Conservation (phyloP, 2,888 invertebrate genomes). For the Yponomeuta malinellus region DNA sequence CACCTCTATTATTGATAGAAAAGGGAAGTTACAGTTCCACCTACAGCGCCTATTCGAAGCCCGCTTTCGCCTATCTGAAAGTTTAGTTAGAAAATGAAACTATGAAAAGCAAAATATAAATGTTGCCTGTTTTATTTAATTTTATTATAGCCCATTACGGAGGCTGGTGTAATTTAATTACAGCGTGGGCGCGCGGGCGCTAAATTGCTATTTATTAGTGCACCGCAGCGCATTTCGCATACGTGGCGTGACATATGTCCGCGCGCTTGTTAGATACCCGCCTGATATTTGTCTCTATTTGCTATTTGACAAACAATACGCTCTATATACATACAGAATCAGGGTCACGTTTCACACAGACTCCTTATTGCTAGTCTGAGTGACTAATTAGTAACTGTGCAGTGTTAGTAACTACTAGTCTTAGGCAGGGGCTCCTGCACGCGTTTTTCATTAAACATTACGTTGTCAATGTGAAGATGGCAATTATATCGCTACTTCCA, state of each 20-base stretch:
- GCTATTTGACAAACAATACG: neutral
- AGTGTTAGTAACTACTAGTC: too few species aligned
- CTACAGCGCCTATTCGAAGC: neutral
- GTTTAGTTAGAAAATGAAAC: neutral
- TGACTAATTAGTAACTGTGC: too few species aligned
- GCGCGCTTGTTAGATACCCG: neutral
- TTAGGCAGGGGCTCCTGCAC: too few species aligned
- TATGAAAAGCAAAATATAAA: neutral
- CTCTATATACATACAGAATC: neutral
- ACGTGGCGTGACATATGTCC: constrained; percentile 13
- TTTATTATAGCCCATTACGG: constrained; percentile 9
- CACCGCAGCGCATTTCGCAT: constrained; percentile 21
- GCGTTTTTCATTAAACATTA: too few species aligned
- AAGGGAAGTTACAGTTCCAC: neutral
- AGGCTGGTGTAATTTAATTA: constrained; percentile 24
- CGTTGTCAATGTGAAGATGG: too few species aligned
- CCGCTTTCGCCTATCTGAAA: neutral
- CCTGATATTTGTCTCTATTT: constrained; percentile 6
- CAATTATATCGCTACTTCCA: too few species aligned
- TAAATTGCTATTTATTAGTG: constrained; percentile 25
- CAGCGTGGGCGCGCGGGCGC: constrained; percentile 16
- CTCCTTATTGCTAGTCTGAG: too few species aligned
- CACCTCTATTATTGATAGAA: neutral
- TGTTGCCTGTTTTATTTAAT: neutral
- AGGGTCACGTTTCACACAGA: too few species aligned